Conservation (phyloP, 1,140 invertebrate genomes). For the Drosophila insularis region DNA sequence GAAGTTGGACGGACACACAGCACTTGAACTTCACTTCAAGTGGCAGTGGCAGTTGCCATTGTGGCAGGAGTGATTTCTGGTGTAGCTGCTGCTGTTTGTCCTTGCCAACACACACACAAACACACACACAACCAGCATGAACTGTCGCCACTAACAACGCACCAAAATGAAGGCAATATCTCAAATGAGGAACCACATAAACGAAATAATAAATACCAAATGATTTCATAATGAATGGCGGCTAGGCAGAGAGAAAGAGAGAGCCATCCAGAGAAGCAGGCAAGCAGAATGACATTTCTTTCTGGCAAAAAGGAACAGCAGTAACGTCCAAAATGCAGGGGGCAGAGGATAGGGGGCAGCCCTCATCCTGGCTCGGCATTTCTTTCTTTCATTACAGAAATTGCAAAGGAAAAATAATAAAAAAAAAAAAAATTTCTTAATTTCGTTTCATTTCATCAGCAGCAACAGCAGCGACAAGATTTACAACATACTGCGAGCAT, state of each 20-base stretch:
- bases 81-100: background rate
- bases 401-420: slow-evolving; percentile 61
- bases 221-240: slow-evolving; percentile 77
- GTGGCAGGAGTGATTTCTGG: too few relatives aligned
- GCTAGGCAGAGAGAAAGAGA: slow-evolving; percentile 18
- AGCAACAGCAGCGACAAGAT: slow-evolving; percentile 70
- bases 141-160: slow-evolving; percentile 56
- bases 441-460: slow-evolving; percentile 76
- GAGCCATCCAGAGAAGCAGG: background rate
- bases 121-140: slow-evolving; percentile 7
- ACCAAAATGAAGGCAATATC: slow-evolving; percentile 73
- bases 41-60: too few relatives aligned
- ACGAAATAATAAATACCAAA: slow-evolving; percentile 79
- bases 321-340: background rate
- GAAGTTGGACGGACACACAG: too few relatives aligned
- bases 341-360: background rate
- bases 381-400: slow-evolving; percentile 76
- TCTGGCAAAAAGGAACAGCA: background rate
- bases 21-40: too few relatives aligned
- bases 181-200: slow-evolving; percentile 75
- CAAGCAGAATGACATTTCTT: slow-evolving; percentile 10
- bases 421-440: slow-evolving; percentile 67
- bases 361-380: slow-evolving; percentile 49
- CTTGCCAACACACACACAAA: background rate
- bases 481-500: slow-evolving; percentile 78